Evolutionary conservation across 2,113 vertebrate genomes (phyloP), one percentile per base, ranked within the genome.

Genomic region (Brachypodius melanocephalos): DNA sequence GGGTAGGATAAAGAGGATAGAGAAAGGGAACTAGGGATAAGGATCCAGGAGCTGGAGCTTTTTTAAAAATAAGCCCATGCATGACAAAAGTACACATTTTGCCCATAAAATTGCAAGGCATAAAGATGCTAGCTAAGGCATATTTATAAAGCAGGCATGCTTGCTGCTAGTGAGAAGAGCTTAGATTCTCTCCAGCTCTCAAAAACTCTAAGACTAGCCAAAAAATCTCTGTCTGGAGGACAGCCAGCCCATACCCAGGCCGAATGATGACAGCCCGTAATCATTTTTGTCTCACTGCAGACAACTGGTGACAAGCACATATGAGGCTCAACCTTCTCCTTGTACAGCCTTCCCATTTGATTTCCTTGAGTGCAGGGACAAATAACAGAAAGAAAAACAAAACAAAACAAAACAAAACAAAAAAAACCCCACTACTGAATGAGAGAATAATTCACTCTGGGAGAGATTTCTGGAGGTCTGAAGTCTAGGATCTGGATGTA

Each of bases 141-240:
- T 73, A 93, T 88, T 85, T 69, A 51, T 73, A 76, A 88, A 88
- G 63, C 9, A 4, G 42, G 71, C 81, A 85, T 2, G 7, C 36
- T 49, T 62, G 21, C 14, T 85, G 20, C 63, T 66, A 59, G 58
- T 57, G 62, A 91, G 42, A 81, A 61, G 71, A 90, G 63, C 72
- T 91, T 55, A 67, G 82, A 88, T 43, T 48, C 21, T 77, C 58
- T 82, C 71, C 51, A 62, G 67, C 32, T 93, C 31, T 84, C 67
- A 76, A 80, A 95, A 94, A 46, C n/a, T 32, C 38, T 31, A 31
- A 88, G 77, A 93, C 55, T 46, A 43, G 87, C 91, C 91, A 95
- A 94, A 94, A 91, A 89, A 66, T 89, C 78, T 85, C 89, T 3
- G 40, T 26, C 79, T 93, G 90, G 92, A 97, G 45, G 28, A 85